These are phyloP conservation scores for Sarcophilus harrisii DNA, from an alignment of 2,797 vertebrate species.

Conservation along the genomic window DNA sequence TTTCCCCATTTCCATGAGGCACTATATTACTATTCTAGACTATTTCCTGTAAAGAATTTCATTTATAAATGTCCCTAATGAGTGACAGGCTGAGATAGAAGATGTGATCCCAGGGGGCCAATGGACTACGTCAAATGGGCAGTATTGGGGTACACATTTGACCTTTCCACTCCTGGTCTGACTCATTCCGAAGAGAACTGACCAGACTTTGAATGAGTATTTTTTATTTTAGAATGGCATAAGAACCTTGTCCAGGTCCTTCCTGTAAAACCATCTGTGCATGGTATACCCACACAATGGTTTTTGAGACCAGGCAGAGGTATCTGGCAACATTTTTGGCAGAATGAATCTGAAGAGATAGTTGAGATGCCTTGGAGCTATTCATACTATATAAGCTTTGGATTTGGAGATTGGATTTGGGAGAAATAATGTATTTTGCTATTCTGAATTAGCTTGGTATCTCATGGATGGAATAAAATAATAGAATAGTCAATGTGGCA, in stretches of 20 bases:
- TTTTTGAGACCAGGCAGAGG: not conserved
- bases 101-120: not conserved
- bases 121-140: not conserved
- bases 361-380: not conserved
- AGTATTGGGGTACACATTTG: not conserved
- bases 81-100: not conserved
- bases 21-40: not conserved
- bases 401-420: not conserved
- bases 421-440: not conserved
- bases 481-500: not conserved
- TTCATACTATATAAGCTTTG: not conserved
- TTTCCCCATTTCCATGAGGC: not conserved
- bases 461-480: not conserved
- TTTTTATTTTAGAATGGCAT: not conserved
- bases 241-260: not conserved
- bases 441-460: not conserved
- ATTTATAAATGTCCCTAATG: not conserved
- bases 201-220: not conserved
- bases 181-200: not conserved
- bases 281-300: not conserved
- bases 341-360: not conserved
- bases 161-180: not conserved
- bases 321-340: not conserved
- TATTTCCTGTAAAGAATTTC: not conserved
- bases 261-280: not conserved